Evolutionary conservation across 2,797 vertebrate species (phyloP), one percentile per base, ranked within the genome.

Genomic region (Tarsius wallacei): DNA sequence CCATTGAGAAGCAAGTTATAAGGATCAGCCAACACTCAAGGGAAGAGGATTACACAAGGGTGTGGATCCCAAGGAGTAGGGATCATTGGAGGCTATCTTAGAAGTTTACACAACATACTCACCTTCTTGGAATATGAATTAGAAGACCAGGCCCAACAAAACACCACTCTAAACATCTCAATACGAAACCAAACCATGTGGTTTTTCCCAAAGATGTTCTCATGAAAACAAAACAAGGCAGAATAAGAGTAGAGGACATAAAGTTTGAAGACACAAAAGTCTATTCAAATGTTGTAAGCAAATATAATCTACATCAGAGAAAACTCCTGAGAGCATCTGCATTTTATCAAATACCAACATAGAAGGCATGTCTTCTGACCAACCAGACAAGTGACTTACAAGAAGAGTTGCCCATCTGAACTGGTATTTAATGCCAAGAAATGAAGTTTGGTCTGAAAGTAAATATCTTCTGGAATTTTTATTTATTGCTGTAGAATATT

Each of bases 161-260:
- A 87, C 5, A 61, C 55, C 49, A 74, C 55, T 91, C 84, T 74
- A 91, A 92, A 53, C 22, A 91, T 85, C 68, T 94, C 71, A 81
- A 74, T 36, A 77, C 53, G 28, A 95, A 96, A 88, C 49, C 19
- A 87, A 87, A 49, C 49, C 12, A 85, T 59, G 24, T 68, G 26
- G 5, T 74, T 96, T 96, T 42, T 94, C 33, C 93, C 33, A 85
- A 93, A 13, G 28, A 85, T 70, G 57, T 42, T 24, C 64, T 91
- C 49, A 33, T 87, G 61, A 93, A 95, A 97, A 89, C 26, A 87
- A 96, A 97, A 59, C 7, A 51, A 51, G 57, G 24, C 51, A 90
- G 70, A 89, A 49, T 73, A 85, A 63, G 7, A 68, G 47, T 51
- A 16, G 8, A 81, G 28, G 36, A 61, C 26, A 85, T 63, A 42